Conservation (phyloP, 2,113 vertebrate species). For the Catharus bicknelli region DNA sequence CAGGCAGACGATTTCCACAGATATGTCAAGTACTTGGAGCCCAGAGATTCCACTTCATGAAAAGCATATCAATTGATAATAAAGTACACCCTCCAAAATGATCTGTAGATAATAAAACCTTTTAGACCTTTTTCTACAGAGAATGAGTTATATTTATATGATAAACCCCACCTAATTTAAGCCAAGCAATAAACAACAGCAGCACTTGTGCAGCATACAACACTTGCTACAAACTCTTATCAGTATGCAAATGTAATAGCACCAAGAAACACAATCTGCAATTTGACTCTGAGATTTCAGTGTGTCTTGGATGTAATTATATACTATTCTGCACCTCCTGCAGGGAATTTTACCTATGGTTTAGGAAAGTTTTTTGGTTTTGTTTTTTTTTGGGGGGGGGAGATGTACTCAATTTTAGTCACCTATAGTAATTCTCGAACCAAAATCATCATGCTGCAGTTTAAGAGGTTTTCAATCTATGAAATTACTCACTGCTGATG, state of each 20-base stretch:
- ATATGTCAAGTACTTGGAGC: not conserved
- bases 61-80: not conserved
- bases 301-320: not conserved
- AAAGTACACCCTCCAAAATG: not conserved
- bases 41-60: not conserved
- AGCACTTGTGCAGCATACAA: not conserved
- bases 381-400: too few species aligned
- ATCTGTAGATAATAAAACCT: not conserved
- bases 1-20: not conserved
- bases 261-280: not conserved
- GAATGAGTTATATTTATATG: not conserved
- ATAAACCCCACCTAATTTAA: not conserved
- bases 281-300: not conserved
- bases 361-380: not conserved
- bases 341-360: not conserved
- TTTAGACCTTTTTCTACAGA: not conserved
- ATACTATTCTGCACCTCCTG: not conserved
- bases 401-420: not conserved
- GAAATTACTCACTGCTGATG: slow-evolving; percentile 18
- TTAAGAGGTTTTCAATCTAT: slow-evolving; percentile 11
- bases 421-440: not conserved
- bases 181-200: not conserved
- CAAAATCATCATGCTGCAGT: not conserved
- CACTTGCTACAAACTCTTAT: not conserved
- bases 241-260: not conserved